Evolutionary conservation across 1,140 invertebrate genomes (phyloP).

Genomic region (Heliconius hermathena): DNA sequence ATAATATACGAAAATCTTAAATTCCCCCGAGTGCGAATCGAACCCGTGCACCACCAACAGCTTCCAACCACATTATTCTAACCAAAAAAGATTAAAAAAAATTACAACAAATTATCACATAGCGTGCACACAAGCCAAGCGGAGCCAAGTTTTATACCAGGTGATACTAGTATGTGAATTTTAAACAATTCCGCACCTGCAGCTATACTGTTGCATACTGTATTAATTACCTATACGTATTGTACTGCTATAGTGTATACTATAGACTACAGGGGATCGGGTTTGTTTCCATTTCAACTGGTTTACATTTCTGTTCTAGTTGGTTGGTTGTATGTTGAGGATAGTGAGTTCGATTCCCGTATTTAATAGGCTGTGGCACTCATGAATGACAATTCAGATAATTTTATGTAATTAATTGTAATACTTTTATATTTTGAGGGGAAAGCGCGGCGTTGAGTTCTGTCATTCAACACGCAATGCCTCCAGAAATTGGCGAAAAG

Average conservation of each 20-base stretch:
- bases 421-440: too few relatives aligned
- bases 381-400: too few relatives aligned
- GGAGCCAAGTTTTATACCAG: not conserved
- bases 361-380: too few relatives aligned
- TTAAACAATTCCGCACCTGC: slow-evolving; percentile 41
- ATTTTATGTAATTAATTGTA: too few relatives aligned
- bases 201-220: slow-evolving; percentile 14
- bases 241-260: slow-evolving; percentile 1
- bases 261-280: slow-evolving; percentile 29
- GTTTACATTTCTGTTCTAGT: not conserved
- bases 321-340: not conserved
- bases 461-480: too few relatives aligned
- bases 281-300: slow-evolving; percentile 41
- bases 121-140: not conserved
- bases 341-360: not conserved
- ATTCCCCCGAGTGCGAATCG: too few relatives aligned
- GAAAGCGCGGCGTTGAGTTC: too few relatives aligned
- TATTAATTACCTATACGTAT: slow-evolving; percentile 27
- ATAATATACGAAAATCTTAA: too few relatives aligned
- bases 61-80: too few relatives aligned
- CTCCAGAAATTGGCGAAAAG: too few relatives aligned
- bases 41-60: too few relatives aligned
- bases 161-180: slow-evolving; percentile 20
- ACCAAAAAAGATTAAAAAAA: too few relatives aligned
- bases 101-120: not conserved